Base-by-base conservation (phyloP, 2,797 vertebrate genomes). In the Euphonia xanthogaster region DNA sequence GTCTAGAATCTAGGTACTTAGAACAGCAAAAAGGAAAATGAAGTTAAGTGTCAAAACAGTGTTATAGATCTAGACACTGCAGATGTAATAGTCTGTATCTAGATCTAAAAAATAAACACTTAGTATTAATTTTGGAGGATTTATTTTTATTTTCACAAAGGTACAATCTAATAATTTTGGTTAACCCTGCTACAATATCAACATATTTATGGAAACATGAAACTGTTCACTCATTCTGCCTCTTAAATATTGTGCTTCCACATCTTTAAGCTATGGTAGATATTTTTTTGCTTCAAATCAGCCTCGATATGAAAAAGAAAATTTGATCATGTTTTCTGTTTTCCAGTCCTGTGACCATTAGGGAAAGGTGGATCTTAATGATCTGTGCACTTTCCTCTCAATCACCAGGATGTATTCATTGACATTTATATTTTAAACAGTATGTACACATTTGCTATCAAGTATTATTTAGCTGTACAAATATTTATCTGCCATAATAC, bases 381-480 rank as follows among this genome's bases (percentile, higher is more conserved):
- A 55, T 91, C 20, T 96, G 11, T 86, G 25, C 48, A 48, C 17
- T 86, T 88, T 60, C 23, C 21, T 91, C 47, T 61, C 57, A 50
- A 55, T 74, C 58, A 70, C 10, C 23, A 80, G 31, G 83, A 88
- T 17, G 25, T 79, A 85, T 86, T 86, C 0, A 4, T 63, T 96
- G 87, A 79, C 84, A 83, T 86, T 90, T 90, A 50, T 83, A 63
- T 87, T 58, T 92, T 79, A 83, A 91, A 90, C 20, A 74, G 42
- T 86, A 73, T 50, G 28, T 17, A 60, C 11, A 23, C 51, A 55
- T 95, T 91, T 94, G 19, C 25, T 90, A 48, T 91, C 62, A 91
- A 79, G 28, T 55, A 42, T 72, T 88, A 75, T 78, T 72, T 83
- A 22, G 4, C 35, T 75, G 28, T 71, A 73, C 61, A 95, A 94